Conservation (phyloP, 2,797 vertebrate species). For the Tenualosa thibaudeaui region DNA sequence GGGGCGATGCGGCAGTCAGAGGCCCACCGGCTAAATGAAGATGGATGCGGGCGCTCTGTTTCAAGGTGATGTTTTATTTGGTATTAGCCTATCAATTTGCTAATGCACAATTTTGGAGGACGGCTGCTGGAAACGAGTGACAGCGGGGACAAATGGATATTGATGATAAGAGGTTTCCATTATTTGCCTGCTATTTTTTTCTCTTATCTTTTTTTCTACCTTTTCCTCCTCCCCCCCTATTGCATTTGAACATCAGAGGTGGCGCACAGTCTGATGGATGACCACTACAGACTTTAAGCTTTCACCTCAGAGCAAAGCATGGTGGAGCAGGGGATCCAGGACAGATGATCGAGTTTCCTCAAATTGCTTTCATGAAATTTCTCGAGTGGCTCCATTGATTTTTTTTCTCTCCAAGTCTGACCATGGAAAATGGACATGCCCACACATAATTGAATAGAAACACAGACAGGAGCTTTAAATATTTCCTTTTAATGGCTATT, state of each 20-base stretch:
- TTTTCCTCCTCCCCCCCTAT: conserved; percentile 38
- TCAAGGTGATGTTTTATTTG: conserved; percentile 83
- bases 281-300: conserved; percentile 62
- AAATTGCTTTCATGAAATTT: conserved; percentile 44
- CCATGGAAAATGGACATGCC: conserved; percentile 43
- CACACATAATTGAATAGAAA: conserved; percentile 48
- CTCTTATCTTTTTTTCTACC: conserved; percentile 29
- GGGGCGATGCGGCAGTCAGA: not conserved
- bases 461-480: conserved; percentile 43
- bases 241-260: conserved; percentile 58
- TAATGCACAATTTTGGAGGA: conserved; percentile 66
- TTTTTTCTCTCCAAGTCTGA: conserved; percentile 11
- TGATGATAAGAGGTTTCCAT: conserved; percentile 76
- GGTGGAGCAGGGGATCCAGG: conserved; percentile 44
- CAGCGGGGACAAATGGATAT: conserved; percentile 79
- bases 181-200: conserved; percentile 41
- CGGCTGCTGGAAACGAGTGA: conserved; percentile 69
- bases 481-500: conserved; percentile 33
- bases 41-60: conserved; percentile 72
- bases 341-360: conserved; percentile 63
- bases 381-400: conserved; percentile 48
- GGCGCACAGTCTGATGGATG: conserved; percentile 69
- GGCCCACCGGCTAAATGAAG: conserved; percentile 69
- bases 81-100: conserved; percentile 75
- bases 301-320: conserved; percentile 48